Percentiles rank a stretch among this genome's conserved stretches.
These are phyloP conservation scores for Coracopsis vasa DNA, from an alignment of 2,113 vertebrate species.

Conservation along the genomic window DNA sequence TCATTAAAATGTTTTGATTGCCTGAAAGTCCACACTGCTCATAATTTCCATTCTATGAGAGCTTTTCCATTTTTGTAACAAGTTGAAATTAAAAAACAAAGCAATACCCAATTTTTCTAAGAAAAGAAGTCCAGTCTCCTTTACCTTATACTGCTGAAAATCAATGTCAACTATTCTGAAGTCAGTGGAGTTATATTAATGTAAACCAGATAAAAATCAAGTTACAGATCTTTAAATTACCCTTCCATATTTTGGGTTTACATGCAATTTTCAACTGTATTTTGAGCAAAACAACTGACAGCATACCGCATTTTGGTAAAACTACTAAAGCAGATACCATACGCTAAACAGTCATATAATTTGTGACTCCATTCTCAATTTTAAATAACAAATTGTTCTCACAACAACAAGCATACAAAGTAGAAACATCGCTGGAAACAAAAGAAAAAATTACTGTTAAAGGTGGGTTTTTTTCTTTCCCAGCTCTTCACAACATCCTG, in stretches of 20 bases:
- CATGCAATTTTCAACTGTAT: not conserved
- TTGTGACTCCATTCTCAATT: not conserved
- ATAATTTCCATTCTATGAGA: constrained; percentile 23
- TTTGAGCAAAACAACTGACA: not conserved
- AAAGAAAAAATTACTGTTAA: not conserved
- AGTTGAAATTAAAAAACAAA: not conserved
- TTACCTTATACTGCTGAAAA: not conserved
- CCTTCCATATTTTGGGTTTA: not conserved
- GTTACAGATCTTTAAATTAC: not conserved
- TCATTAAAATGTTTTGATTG: constrained; percentile 44
- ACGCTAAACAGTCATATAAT: not conserved
- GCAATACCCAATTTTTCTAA: not conserved
- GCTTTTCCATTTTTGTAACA: not conserved
- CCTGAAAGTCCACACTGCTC: constrained; percentile 40
- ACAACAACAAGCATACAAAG: not conserved
- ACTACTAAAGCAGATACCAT: not conserved
- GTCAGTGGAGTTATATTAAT: not conserved
- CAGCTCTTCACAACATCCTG: not conserved
- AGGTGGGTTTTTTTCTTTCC: not conserved
- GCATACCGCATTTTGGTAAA: not conserved
- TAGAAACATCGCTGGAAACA: not conserved
- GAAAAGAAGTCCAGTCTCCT: not conserved
- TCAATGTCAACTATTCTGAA: not conserved
- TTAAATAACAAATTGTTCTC: not conserved
- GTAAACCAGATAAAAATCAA: not conserved